These are phyloP conservation scores for Apis laboriosa DNA, from an alignment of 1,140 invertebrate species.

Conservation along the genomic window DNA sequence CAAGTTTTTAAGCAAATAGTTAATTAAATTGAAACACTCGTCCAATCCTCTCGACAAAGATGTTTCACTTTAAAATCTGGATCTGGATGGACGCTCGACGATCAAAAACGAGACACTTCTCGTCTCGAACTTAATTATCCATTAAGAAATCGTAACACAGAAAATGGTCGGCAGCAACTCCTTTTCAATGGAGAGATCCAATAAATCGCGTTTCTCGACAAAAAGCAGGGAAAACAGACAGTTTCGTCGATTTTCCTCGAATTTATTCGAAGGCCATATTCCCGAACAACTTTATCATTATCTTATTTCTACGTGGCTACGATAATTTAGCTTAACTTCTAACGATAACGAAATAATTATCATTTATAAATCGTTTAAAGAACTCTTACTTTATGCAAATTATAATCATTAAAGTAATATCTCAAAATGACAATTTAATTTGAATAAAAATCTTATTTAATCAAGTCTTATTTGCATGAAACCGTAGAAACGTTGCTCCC, in stretches of 20 bases:
- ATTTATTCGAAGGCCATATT: conserved; percentile 10
- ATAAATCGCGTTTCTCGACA: background rate
- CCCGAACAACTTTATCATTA: background rate
- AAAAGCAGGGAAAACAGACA: background rate
- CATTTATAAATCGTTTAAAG: too few relatives aligned
- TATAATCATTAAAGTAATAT: too few relatives aligned
- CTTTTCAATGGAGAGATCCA: conserved; percentile 3
- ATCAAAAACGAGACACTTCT: background rate
- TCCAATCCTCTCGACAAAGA: background rate
- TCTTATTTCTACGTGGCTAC: background rate
- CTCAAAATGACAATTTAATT: too few relatives aligned
- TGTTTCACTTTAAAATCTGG: background rate
- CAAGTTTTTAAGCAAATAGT: too few relatives aligned
- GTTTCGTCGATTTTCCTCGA: background rate
- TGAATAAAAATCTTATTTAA: too few relatives aligned
- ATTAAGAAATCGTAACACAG: conserved; percentile 7
- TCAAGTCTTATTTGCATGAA: too few relatives aligned
- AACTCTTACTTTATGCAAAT: too few relatives aligned
- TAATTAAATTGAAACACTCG: background rate
- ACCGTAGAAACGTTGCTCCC: too few relatives aligned
- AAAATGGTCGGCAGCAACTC: background rate
- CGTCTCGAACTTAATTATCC: background rate
- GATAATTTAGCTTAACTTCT: too few relatives aligned
- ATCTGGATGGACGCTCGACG: background rate
- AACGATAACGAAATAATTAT: too few relatives aligned